A percentile compares a stretch with the other conserved stretches of the same genome.
Evolutionary conservation across 2,888 invertebrate genomes (phyloP).

Genomic region (Bhutanitis thaidina): DNA sequence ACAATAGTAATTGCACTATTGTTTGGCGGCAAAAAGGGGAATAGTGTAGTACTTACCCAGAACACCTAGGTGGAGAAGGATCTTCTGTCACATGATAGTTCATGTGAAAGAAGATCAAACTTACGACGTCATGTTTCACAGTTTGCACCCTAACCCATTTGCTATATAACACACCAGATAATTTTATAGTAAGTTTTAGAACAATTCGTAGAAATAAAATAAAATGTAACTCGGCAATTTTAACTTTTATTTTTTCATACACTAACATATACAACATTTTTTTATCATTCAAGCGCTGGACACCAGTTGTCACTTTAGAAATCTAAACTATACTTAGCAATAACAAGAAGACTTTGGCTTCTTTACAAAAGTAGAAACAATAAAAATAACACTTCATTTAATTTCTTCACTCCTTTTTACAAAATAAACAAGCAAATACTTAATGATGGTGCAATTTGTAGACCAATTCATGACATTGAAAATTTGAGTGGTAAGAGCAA

Average conservation of each 20-base stretch:
- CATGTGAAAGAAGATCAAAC: no score
- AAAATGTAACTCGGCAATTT: conserved; percentile 40
- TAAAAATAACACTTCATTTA: conserved; percentile 44
- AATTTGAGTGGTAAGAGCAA: no score
- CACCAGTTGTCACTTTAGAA: conserved; percentile 52
- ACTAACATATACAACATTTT: conserved; percentile 45
- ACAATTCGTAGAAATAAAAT: no score
- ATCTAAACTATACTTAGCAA: conserved; percentile 49
- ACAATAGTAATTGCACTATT: no score
- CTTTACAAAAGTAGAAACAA: conserved; percentile 48
- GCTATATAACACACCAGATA: no score
- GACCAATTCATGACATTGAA: neutral
- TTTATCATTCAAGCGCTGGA: conserved; percentile 42
- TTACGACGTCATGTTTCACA: no score
- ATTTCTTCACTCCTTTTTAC: conserved; percentile 26
- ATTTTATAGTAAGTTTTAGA: no score
- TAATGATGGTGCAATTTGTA: conserved; percentile 9
- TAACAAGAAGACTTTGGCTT: conserved; percentile 75
- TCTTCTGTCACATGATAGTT: no score
- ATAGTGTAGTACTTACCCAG: no score
- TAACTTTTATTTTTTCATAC: conserved; percentile 47
- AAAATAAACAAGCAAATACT: conserved; percentile 23
- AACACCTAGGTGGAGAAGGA: no score
- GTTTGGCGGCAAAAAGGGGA: no score
- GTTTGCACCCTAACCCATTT: no score